Percentiles rank a stretch among this genome's conserved stretches.
Evolutionary conservation across 2,888 invertebrate species (phyloP).

Genomic region (Troglohyphantes excavatus): DNA sequence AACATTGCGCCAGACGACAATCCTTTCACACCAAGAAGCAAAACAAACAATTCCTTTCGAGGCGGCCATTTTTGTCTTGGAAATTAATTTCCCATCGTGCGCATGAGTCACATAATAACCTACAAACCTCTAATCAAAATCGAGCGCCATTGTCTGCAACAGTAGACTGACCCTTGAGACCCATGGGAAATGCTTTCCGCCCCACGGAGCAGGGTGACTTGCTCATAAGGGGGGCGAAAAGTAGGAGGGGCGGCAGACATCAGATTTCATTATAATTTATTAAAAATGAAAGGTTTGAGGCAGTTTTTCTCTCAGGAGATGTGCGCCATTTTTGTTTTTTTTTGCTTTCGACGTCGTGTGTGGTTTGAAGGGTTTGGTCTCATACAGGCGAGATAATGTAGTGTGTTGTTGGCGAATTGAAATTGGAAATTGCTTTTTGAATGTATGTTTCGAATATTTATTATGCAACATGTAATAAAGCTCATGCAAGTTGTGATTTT

Average conservation of each 20-base stretch:
- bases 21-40: no score
- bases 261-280: slow-evolving; percentile 5
- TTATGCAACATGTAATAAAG: no score
- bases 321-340: neutral
- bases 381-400: no score
- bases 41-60: neutral
- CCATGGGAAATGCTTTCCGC: neutral
- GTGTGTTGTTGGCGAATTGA: no score
- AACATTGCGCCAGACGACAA: no score
- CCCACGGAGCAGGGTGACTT: neutral
- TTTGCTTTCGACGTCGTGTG: neutral
- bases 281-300: slow-evolving; percentile 9
- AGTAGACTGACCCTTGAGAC: neutral
- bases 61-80: neutral
- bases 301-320: neutral
- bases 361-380: neutral
- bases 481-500: no score
- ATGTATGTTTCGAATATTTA: no score
- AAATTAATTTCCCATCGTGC: neutral
- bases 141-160: neutral
- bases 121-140: slow-evolving; percentile 1
- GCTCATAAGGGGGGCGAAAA: neutral
- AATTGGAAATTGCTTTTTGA: no score
- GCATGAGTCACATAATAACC: neutral
- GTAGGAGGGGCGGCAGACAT: neutral